Conservation (phyloP, 2,113 vertebrate genomes). For the Malurus melanocephalus region DNA sequence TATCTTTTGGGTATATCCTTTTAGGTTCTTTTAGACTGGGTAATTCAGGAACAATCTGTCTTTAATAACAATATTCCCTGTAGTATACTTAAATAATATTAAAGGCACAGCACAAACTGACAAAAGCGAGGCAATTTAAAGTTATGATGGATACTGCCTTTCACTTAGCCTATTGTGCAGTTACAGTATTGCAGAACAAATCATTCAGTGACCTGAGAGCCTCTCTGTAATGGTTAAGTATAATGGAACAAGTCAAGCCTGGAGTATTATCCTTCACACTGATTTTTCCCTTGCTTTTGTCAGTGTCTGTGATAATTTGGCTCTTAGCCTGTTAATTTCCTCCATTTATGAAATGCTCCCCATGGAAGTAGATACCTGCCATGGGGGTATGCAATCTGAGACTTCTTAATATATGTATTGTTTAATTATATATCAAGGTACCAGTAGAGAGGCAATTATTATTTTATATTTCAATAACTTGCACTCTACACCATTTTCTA, state of each 20-base stretch:
- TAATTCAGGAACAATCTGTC: slow-evolving; percentile 17
- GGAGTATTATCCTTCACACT: slow-evolving; percentile 35
- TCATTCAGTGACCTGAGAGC: slow-evolving; percentile 8
- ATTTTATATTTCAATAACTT: neutral
- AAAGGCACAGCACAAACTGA: slow-evolving; percentile 6
- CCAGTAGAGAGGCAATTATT: neutral
- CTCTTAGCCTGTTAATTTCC: neutral
- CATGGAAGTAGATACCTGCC: neutral
- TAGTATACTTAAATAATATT: slow-evolving; percentile 24
- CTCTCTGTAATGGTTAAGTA: slow-evolving; percentile 27
- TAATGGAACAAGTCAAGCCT: slow-evolving; percentile 47
- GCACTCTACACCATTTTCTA: neutral
- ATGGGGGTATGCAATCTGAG: neutral
- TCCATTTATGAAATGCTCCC: neutral
- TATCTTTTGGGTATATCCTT: neutral
- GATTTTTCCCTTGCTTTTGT: slow-evolving; percentile 33
- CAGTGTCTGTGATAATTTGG: slow-evolving; percentile 32
- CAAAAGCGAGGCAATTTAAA: slow-evolving; percentile 40
- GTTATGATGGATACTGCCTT: slow-evolving; percentile 28
- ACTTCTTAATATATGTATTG: slow-evolving; percentile 7
- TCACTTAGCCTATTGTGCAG: slow-evolving; percentile 21
- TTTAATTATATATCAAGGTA: slow-evolving; percentile 15
- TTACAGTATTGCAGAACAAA: slow-evolving; percentile 46
- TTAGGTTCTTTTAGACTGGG: neutral
- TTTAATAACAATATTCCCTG: slow-evolving; percentile 20